phyloP scores from a whole-genome alignment of 2,797 vertebrate genomes.

The Esox lucius region DNA sequence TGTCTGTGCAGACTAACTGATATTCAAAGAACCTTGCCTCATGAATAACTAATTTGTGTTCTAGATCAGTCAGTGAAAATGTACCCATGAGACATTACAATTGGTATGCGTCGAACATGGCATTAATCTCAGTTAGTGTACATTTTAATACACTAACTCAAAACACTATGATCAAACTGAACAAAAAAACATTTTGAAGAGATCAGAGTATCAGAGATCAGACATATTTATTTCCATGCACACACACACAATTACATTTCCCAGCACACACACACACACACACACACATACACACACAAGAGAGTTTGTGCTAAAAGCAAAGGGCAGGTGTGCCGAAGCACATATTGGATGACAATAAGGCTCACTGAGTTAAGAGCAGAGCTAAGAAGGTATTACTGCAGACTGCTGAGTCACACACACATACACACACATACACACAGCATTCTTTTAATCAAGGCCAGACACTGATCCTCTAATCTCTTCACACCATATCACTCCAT shows the following conservation, averaged over 20 bases:
- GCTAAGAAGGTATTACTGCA: slow-evolving; percentile 64
- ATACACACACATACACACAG: slow-evolving; percentile 20
- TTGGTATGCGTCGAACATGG: too few relatives aligned
- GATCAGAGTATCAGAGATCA: slow-evolving; percentile 16
- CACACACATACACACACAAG: slow-evolving; percentile 21
- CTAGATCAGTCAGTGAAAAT: too few relatives aligned
- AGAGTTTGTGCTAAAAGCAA: slow-evolving; percentile 36
- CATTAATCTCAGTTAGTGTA: slow-evolving; percentile 12
- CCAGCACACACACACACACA: slow-evolving; percentile 20
- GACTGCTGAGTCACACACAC: slow-evolving; percentile 72
- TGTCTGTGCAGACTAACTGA: too few relatives aligned
- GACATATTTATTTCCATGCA: slow-evolving; percentile 10
- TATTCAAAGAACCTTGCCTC: too few relatives aligned
- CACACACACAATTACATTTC: slow-evolving; percentile 23
- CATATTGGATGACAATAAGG: slow-evolving; percentile 55
- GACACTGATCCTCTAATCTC: slow-evolving; percentile 47
- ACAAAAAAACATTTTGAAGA: slow-evolving; percentile 8
- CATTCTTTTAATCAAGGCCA: slow-evolving; percentile 59
- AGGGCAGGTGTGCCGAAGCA: slow-evolving; percentile 59
- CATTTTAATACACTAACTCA: too few relatives aligned
- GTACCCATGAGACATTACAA: too few relatives aligned
- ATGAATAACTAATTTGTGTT: too few relatives aligned
- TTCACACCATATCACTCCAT: neutral
- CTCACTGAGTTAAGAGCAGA: slow-evolving; percentile 60
- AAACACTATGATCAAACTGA: too few relatives aligned